These are phyloP conservation scores for Neogobius melanostomus DNA, from an alignment of 2,113 vertebrate species.

Conservation along the genomic window DNA sequence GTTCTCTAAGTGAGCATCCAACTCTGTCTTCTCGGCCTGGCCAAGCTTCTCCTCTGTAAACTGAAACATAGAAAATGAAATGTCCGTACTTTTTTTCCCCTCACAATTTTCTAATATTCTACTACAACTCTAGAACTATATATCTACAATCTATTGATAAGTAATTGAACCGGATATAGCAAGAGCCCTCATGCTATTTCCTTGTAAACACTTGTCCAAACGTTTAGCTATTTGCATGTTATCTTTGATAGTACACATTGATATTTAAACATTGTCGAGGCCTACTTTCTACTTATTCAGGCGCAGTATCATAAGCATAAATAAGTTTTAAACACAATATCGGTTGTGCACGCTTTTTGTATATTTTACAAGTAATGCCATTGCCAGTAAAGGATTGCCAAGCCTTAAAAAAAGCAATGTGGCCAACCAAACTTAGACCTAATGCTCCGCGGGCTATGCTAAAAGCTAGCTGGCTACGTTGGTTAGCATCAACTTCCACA, in stretches of 20 bases:
- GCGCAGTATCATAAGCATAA: too few species aligned
- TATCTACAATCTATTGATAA: too few species aligned
- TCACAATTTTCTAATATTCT: too few species aligned
- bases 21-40: constrained; percentile 96
- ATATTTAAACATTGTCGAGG: constrained; percentile 14
- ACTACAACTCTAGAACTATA: too few species aligned
- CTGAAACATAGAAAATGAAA: constrained; percentile 71
- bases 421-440: not conserved
- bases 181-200: not conserved
- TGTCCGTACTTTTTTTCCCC: too few species aligned
- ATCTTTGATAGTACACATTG: constrained; percentile 1
- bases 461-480: constrained; percentile 41
- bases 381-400: not conserved
- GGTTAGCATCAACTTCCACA: constrained; percentile 18
- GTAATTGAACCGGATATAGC: too few species aligned
- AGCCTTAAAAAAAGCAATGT: not conserved
- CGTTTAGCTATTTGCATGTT: not conserved
- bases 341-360: too few species aligned
- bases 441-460: constrained; percentile 18
- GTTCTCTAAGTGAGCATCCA: constrained; percentile 97
- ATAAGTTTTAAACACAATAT: not conserved
- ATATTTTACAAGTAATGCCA: too few species aligned
- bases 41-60: constrained; percentile 99
- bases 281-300: constrained; percentile 12
- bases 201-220: too few species aligned